phyloP scores from a whole-genome alignment of 2,888 invertebrate genomes.

The Himalopsyche kuldschensis region DNA sequence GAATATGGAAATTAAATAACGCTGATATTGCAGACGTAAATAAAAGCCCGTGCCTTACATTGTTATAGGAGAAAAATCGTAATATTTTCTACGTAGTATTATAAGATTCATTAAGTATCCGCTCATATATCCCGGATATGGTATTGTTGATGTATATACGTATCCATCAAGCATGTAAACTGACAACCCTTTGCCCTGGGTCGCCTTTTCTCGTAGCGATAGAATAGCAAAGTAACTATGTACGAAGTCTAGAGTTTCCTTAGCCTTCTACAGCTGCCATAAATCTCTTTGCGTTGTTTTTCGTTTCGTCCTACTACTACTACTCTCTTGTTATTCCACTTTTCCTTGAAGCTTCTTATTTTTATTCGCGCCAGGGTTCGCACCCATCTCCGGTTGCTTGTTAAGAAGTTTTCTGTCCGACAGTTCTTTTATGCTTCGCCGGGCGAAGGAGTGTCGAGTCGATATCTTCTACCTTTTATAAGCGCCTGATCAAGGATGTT shows the following conservation, averaged over 20 bases:
- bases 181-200: background rate
- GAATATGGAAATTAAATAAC: background rate
- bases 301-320: slow-evolving; percentile 7
- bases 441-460: slow-evolving; percentile 23
- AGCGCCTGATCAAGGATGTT: background rate
- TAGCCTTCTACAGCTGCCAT: slow-evolving; percentile 20
- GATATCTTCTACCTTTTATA: slow-evolving; percentile 3
- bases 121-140: background rate
- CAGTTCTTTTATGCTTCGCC: slow-evolving; percentile 35
- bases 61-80: background rate
- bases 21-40: background rate
- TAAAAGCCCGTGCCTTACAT: background rate
- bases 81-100: background rate
- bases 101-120: background rate
- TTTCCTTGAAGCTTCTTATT: slow-evolving; percentile 27
- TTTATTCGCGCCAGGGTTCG: slow-evolving; percentile 32
- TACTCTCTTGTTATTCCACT: slow-evolving; percentile 14
- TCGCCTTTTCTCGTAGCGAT: background rate
- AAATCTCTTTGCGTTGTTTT: slow-evolving; percentile 37
- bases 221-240: background rate
- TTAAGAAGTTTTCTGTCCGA: slow-evolving; percentile 35
- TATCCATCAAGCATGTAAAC: background rate
- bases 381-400: slow-evolving; percentile 39
- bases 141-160: background rate
- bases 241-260: background rate